phyloP scores from a whole-genome alignment of 2,888 invertebrate genomes.

The Coleophora flavipennella region DNA sequence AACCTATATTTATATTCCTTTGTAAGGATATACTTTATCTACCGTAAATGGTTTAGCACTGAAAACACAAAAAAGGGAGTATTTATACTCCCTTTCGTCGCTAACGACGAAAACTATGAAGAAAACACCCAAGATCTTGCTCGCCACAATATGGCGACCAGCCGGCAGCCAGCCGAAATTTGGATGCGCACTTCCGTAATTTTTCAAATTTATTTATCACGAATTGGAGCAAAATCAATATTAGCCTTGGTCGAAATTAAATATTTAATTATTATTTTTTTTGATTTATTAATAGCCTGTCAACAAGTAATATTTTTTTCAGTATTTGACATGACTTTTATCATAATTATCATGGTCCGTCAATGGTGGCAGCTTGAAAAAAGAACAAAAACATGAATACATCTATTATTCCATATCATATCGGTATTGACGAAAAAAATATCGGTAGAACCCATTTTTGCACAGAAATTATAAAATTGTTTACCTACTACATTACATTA shows the following conservation, averaged over 20 bases:
- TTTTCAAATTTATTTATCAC: conserved; percentile 5
- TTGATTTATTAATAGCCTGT: conserved; percentile 1
- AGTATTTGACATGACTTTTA: conserved; percentile 22
- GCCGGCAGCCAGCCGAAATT: conserved; percentile 59
- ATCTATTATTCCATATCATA: no score
- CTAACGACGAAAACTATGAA: conserved; percentile 73
- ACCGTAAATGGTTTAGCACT: conserved; percentile 35
- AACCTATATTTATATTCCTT: conserved; percentile 43
- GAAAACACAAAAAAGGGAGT: conserved; percentile 69
- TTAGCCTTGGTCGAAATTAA: neutral
- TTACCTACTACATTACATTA: no score
- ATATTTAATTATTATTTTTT: conserved; percentile 3
- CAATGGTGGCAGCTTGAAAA: no score
- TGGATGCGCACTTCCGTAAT: conserved; percentile 59
- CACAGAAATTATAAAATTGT: no score
- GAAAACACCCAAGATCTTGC: conserved; percentile 60
- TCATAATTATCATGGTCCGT: no score
- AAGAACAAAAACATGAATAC: no score
- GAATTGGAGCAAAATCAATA: no score
- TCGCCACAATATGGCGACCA: conserved; percentile 82
- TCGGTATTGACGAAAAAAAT: no score
- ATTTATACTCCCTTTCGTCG: conserved; percentile 78
- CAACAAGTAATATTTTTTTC: conserved; percentile 6
- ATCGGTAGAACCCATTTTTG: no score
- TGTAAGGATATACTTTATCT: conserved; percentile 42